Evolutionary conservation across 2,797 vertebrate species (phyloP), one percentile per base, ranked within the genome.

Genomic region (Hipposideros larvatus): DNA sequence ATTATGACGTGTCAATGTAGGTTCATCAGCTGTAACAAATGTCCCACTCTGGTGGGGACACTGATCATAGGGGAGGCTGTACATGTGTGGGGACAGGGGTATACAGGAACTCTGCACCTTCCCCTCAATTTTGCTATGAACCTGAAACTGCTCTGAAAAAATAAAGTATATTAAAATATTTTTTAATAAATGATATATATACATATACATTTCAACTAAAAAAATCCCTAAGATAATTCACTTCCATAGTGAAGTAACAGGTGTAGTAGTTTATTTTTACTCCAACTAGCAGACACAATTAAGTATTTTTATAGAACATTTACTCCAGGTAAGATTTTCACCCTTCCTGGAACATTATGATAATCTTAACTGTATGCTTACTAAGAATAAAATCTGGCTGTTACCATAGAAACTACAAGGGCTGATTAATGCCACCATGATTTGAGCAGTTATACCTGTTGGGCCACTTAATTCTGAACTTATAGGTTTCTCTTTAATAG

Each of bases 361-460:
- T 46, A 79, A 91, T 95, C 91, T 73, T 87, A 61, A 13, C 1
- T 65, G 21, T 70, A 82, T 80, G 31, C 48, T 51, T 84, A 53
- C 66, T 74, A 87, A 3, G 13, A 88, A 82, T 21, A 82, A 21
- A n/a, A 86, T 16, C 66, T 95, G 57, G n/a, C 22, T 68, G 65
- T 96, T 95, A 66, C n/a, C 55, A 97, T 80, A 95, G 94, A 97
- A 97, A 97, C 88, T 71, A 94, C 82, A 77, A 86, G 59, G 87
- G 7, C 93, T 85, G 71, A 34, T 92, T 2, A 55, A 46, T 57
- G 59, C 31, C 48, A 86, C 82, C 80, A 31, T 48, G 65, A 55
- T 5, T 66, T 63, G 51, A 80, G 93, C 90, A 97, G 94, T 96
- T 74, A 63, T 88, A 97, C 95, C 94, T 85, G 73, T 87, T 95